A percentile compares a stretch with the other conserved stretches of the same genome.
Conservation (phyloP, 2,113 vertebrate species). For the Lichenostomus cassidix region DNA sequence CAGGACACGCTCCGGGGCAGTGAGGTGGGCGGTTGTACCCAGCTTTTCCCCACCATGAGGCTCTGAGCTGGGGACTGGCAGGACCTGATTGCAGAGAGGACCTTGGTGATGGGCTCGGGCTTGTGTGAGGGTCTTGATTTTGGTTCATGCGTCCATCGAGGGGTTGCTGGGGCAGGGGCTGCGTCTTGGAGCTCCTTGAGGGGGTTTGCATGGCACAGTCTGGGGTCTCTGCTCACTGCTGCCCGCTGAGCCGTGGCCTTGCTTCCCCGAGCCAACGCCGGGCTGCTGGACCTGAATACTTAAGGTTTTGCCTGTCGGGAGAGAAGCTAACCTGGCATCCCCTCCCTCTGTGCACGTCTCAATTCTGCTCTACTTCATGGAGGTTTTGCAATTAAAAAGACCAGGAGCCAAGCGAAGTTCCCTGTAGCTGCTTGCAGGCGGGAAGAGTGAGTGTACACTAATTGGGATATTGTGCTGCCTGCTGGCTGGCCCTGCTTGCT, state of each 20-base stretch:
- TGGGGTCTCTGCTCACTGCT: background rate
- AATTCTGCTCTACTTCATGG: background rate
- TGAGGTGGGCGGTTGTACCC: background rate
- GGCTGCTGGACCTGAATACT: constrained; percentile 22
- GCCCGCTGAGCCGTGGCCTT: background rate
- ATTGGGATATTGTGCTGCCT: constrained; percentile 20
- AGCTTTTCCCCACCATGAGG: accelerated
- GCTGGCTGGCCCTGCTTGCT: background rate
- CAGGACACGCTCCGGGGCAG: background rate
- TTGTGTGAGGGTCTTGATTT: accelerated
- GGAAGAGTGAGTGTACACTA: background rate
- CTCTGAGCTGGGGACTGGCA: background rate
- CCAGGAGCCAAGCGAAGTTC: background rate
- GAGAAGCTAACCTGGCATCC: background rate
- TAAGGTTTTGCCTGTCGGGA: background rate
- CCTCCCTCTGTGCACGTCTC: background rate
- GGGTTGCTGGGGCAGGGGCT: background rate
- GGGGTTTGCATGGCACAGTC: background rate
- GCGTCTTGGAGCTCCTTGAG: accelerated
- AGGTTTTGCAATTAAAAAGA: constrained; percentile 16
- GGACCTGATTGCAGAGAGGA: background rate
- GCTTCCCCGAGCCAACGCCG: background rate
- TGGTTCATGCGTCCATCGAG: accelerated
- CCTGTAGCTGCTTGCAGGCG: background rate
- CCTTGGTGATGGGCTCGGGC: background rate